Base-by-base conservation (phyloP, 2,113 vertebrate genomes). In the Clarias macrocephalus region DNA sequence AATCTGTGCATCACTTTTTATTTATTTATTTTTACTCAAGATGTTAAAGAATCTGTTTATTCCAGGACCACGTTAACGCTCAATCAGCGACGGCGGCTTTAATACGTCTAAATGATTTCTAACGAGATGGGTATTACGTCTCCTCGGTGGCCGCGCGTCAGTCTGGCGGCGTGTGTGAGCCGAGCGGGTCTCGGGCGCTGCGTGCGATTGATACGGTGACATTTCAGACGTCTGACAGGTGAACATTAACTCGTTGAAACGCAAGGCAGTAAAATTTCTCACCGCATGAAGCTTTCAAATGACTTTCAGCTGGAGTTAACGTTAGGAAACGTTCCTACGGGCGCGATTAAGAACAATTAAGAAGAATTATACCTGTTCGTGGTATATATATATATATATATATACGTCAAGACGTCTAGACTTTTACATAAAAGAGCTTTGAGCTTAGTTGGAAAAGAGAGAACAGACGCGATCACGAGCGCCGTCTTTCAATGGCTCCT, bases 201-300 rank as follows among this genome's bases (percentile, higher is more conserved):
- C 42, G 25, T 73, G 37, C 79, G 85, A 86, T 76, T 80, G 73
- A 82, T 84, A 52, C 30, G n/a, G 37, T 80, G 82, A 73, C 79
- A 66, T 88, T 88, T 86, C 28, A 82, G 42, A 57, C 75, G 57
- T 33, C 33, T 86, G 85, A 86, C 85, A 73, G 77, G 30, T 82
- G 79, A 82, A 82, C 48, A 48, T 86, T 82, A 82, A 54, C 33
- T 10, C 1, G 4, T 33, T 28, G 48, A 37, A 59, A 68, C 52
- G 23, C 16, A 42, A 42, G 48, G 56, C 72, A 52, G 57, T 37
- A 3, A 42, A 42, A 25, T 25, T 75, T 48, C 33, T 37, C 33
- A 23, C 23, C 7, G 30, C 30, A 0, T 13, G 68, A 77, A 79
- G 63, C 42, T 70, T 86, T 70, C 21, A 56, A 48, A 59, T 25